Conservation (phyloP, 2,888 invertebrate species). For the Apotomis betuletana region DNA sequence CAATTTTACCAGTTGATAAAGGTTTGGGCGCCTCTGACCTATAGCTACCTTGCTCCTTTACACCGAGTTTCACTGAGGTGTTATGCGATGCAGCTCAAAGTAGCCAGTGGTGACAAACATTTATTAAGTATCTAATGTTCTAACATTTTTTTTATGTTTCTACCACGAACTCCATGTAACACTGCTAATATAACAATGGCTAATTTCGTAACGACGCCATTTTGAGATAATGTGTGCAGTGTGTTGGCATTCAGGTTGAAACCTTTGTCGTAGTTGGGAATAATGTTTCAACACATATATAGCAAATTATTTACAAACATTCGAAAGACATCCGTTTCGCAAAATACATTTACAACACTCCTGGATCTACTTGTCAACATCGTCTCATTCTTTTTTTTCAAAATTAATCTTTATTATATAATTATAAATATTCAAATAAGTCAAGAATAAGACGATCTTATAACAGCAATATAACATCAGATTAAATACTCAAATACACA, state of each 20-base stretch:
- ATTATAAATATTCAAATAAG: neutral
- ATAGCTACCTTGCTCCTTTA: conserved; percentile 10
- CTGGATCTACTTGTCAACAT: conserved; percentile 70
- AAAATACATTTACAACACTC: conserved; percentile 70
- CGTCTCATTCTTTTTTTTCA: conserved; percentile 50
- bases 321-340: conserved; percentile 58
- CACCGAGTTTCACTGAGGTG: neutral
- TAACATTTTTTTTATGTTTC: conserved; percentile 9
- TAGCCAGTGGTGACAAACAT: conserved; percentile 12
- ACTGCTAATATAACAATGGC: conserved; percentile 42
- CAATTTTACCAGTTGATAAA: conserved; percentile 35
- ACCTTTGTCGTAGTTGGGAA: conserved; percentile 48
- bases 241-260: conserved; percentile 74
- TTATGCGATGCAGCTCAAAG: conserved; percentile 14
- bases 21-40: conserved; percentile 21
- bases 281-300: conserved; percentile 51
- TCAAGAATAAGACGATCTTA: conserved; percentile 55
- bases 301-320: conserved; percentile 44
- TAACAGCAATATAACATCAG: conserved; percentile 49
- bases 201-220: conserved; percentile 51
- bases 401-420: neutral
- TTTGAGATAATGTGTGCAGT: conserved; percentile 74
- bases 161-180: conserved; percentile 15
- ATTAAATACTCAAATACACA: conserved; percentile 47
- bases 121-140: neutral